A percentile compares a stretch with the other conserved stretches of the same genome.
Evolutionary conservation across 2,888 invertebrate species (phyloP).

Genomic region (Bembecia ichneumoniformis): DNA sequence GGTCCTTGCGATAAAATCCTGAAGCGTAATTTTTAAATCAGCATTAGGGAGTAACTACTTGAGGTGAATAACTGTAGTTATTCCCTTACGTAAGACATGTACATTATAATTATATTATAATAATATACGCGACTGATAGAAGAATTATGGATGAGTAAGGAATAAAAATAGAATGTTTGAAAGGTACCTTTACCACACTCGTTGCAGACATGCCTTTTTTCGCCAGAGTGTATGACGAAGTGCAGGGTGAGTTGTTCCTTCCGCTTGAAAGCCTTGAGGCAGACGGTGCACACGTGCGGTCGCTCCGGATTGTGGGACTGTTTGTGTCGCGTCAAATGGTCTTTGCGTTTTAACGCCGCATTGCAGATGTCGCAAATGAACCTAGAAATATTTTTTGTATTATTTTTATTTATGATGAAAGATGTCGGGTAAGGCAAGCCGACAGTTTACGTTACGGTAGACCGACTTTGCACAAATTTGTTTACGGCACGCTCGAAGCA

Average conservation of each 20-base stretch:
- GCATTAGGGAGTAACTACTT: too few relatives aligned
- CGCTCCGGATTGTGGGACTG: conserved; percentile 91
- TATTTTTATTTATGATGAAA: too few relatives aligned
- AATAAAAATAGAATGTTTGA: too few relatives aligned
- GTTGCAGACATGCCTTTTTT: conserved; percentile 88
- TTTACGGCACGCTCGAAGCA: too few relatives aligned
- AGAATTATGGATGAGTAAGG: too few relatives aligned
- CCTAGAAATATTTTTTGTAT: conserved; percentile 27
- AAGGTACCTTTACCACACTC: conserved; percentile 85
- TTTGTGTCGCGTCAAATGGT: conserved; percentile 89
- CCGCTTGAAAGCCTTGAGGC: conserved; percentile 89
- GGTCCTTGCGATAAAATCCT: conserved; percentile 90
- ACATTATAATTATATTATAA: conserved; percentile 1
- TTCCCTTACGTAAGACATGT: neutral
- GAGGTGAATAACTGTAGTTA: too few relatives aligned
- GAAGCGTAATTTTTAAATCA: conserved; percentile 1
- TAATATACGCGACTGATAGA: neutral
- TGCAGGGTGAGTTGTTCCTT: conserved; percentile 91
- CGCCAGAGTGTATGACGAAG: conserved; percentile 91
- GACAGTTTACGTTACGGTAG: too few relatives aligned
- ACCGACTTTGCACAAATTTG: too few relatives aligned
- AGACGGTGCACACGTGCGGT: conserved; percentile 90
- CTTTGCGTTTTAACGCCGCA: conserved; percentile 88
- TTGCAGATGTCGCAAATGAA: conserved; percentile 93
- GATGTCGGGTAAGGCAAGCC: too few relatives aligned